Evolutionary conservation across 1,140 invertebrate species (phyloP).

Genomic region (Lineus longissimus): DNA sequence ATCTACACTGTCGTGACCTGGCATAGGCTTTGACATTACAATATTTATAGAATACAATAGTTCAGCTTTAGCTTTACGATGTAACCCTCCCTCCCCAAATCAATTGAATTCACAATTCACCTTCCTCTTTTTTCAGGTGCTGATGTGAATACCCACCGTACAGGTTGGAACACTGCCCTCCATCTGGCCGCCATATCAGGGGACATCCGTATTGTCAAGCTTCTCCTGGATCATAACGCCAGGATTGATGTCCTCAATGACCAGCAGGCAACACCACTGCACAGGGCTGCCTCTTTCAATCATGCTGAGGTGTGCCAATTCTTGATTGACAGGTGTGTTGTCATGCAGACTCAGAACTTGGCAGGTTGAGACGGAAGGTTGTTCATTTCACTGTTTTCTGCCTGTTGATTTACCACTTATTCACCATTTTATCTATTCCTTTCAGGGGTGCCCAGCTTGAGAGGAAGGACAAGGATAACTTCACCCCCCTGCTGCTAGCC

Average conservation of each 20-base stretch:
- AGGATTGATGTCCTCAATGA: slow-evolving; percentile 53
- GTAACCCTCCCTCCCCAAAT: too few species aligned
- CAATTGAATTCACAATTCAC: not conserved
- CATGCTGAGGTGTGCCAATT: slow-evolving; percentile 49
- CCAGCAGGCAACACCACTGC: slow-evolving; percentile 54
- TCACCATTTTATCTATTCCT: slow-evolving; percentile 12
- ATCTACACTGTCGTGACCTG: not conserved
- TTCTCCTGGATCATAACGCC: slow-evolving; percentile 51
- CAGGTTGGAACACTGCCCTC: slow-evolving; percentile 49
- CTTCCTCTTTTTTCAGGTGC: slow-evolving; percentile 33
- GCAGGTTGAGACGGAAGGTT: not conserved
- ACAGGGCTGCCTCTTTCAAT: slow-evolving; percentile 52
- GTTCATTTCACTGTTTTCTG: not conserved
- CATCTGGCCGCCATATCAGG: slow-evolving; percentile 54
- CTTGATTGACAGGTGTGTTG: slow-evolving; percentile 47
- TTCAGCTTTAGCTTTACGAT: not conserved
- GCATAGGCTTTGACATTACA: slow-evolving; percentile 1
- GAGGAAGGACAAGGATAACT: slow-evolving; percentile 51
- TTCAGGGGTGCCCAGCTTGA: slow-evolving; percentile 50
- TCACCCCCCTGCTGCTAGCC: slow-evolving; percentile 56
- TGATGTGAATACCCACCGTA: slow-evolving; percentile 48
- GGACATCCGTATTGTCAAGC: slow-evolving; percentile 42
- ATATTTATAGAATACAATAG: not conserved
- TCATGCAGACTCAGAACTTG: not conserved
- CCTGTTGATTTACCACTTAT: too few species aligned